phyloP scores from a whole-genome alignment of 2,797 vertebrate species.

The Melanotaenia parkinsoni region DNA sequence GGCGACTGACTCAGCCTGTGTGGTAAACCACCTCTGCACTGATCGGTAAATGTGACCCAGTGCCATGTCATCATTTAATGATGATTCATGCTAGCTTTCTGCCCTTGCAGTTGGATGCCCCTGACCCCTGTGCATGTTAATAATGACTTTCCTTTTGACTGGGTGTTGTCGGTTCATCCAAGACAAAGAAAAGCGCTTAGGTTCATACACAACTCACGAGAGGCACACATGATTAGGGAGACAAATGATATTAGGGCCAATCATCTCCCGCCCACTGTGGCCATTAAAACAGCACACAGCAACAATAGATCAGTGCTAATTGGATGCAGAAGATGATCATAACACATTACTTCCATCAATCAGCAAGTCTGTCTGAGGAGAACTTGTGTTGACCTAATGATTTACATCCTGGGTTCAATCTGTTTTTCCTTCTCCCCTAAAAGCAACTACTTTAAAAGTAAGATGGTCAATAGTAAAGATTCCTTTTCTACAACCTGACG shows the following conservation, averaged over 20 bases:
- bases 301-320: constrained; percentile 93
- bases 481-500: constrained; percentile 9
- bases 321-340: constrained; percentile 89
- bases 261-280: constrained; percentile 89
- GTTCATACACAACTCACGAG: constrained; percentile 80
- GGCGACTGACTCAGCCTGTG: constrained; percentile 25
- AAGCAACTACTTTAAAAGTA: constrained; percentile 28
- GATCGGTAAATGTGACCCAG: constrained; percentile 56
- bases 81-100: constrained; percentile 68
- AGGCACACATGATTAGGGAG: constrained; percentile 91
- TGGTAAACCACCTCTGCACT: constrained; percentile 42
- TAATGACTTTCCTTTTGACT: constrained; percentile 57
- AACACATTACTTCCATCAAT: constrained; percentile 85
- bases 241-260: constrained; percentile 90
- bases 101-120: constrained; percentile 58
- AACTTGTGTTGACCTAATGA: constrained; percentile 85
- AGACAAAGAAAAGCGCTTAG: constrained; percentile 47
- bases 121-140: constrained; percentile 73
- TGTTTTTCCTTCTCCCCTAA: background rate
- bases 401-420: constrained; percentile 29
- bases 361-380: constrained; percentile 77
- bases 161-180: constrained; percentile 44
- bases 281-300: constrained; percentile 87
- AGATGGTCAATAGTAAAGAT: constrained; percentile 23
- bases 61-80: constrained; percentile 69